Conservation (phyloP, 2,113 vertebrate species). For the Pyrgilauda ruficollis region DNA sequence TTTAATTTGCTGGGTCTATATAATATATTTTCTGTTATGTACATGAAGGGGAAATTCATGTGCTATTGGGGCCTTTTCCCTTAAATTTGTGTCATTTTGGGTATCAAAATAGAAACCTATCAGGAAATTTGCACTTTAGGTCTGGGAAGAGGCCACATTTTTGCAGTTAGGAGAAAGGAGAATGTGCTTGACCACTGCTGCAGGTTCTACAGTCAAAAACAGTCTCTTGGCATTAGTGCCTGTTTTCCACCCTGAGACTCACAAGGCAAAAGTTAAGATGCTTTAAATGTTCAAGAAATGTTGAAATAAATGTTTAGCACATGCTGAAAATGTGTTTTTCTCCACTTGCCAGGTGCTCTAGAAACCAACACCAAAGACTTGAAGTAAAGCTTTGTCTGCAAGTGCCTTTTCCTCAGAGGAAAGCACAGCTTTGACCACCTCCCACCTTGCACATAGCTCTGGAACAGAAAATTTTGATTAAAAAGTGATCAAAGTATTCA, state of each 20-base stretch:
- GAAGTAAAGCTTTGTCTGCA: neutral
- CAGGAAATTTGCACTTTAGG: rapidly evolving
- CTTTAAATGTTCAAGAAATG: neutral
- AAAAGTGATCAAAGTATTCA: neutral
- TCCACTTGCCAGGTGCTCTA: neutral
- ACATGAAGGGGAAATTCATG: rapidly evolving
- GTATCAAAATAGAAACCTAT: neutral
- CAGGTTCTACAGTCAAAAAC: neutral
- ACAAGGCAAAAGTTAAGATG: rapidly evolving
- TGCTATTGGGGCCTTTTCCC: rapidly evolving
- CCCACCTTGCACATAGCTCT: rapidly evolving
- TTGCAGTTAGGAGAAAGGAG: neutral
- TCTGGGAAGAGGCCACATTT: neutral
- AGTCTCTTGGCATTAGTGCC: no score
- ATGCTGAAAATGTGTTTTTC: neutral
- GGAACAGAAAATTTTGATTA: neutral
- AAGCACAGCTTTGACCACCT: neutral
- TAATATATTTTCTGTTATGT: rapidly evolving
- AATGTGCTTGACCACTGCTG: rapidly evolving
- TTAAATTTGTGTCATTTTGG: neutral
- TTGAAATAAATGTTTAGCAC: neutral
- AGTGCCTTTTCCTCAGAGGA: neutral
- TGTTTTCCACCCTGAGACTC: neutral
- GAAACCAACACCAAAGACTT: neutral
- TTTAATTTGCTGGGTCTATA: neutral